These are phyloP conservation scores for Charanyca ferruginea DNA, from an alignment of 2,888 invertebrate species.

Conservation along the genomic window DNA sequence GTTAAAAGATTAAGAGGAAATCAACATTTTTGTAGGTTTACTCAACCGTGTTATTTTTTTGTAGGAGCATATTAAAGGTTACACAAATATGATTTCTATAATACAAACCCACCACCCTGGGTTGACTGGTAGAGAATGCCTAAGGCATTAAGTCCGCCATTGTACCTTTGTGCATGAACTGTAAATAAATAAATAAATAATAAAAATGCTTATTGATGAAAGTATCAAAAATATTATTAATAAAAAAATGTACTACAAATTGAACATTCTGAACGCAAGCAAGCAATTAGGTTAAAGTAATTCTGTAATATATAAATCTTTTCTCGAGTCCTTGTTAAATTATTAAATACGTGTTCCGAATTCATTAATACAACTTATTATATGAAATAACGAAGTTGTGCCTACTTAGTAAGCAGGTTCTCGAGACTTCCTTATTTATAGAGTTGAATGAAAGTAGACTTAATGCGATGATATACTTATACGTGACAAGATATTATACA, in stretches of 20 bases:
- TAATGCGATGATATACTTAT: neutral
- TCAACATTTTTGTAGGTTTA: too few species aligned
- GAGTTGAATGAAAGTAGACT: constrained; percentile 35
- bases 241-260: constrained; percentile 19
- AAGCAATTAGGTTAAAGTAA: constrained; percentile 49
- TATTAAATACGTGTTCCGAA: constrained; percentile 60
- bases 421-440: constrained; percentile 38
- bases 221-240: constrained; percentile 3
- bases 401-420: constrained; percentile 34
- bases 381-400: constrained; percentile 49
- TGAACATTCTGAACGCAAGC: constrained; percentile 31
- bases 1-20: neutral
- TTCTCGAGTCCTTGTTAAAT: constrained; percentile 53
- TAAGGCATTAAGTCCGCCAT: too few species aligned
- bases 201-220: neutral
- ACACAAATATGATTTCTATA: too few species aligned
- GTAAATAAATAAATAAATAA: too few species aligned
- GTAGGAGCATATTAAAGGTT: too few species aligned
- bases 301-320: constrained; percentile 57
- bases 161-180: too few species aligned
- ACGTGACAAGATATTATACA: constrained; percentile 4
- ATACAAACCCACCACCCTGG: too few species aligned
- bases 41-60: too few species aligned
- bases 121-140: too few species aligned
- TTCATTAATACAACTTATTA: constrained; percentile 50